A percentile compares a stretch with the other conserved stretches of the same genome.
Conservation (phyloP, 2,113 vertebrate species). For the Osmerus mordax region DNA sequence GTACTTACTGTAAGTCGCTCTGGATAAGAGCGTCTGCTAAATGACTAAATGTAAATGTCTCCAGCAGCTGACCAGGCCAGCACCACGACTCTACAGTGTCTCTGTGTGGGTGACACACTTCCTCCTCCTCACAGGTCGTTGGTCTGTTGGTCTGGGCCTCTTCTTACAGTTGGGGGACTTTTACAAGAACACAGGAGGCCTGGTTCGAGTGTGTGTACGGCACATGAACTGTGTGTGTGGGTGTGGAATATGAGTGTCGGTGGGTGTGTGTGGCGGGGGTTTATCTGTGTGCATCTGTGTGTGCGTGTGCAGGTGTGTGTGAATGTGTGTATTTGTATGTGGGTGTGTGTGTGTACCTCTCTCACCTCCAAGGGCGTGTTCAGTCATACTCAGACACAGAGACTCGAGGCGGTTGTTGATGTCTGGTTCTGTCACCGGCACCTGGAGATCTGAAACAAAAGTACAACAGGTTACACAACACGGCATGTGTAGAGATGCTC, state of each 20-base stretch:
- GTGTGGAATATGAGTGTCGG: too few relatives aligned
- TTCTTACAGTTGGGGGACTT: neutral
- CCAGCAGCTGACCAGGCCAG: neutral
- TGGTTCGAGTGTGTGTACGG: neutral
- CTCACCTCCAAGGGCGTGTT: conserved; percentile 75
- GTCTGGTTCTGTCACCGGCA: conserved; percentile 93
- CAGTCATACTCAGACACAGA: conserved; percentile 98
- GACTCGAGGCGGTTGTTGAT: conserved; percentile 99
- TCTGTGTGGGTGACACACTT: neutral
- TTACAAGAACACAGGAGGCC: too few relatives aligned
- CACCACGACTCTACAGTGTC: neutral
- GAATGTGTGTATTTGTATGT: neutral
- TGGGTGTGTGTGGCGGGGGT: neutral
- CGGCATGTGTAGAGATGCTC: too few relatives aligned
- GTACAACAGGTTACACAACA: neutral
- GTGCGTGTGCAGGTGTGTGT: neutral
- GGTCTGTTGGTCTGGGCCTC: neutral
- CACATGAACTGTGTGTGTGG: neutral
- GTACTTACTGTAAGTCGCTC: too few relatives aligned
- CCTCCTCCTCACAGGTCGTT: neutral
- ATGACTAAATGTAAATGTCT: too few relatives aligned
- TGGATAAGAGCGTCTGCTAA: too few relatives aligned
- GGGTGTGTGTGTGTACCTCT: neutral
- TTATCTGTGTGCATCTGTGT: neutral
- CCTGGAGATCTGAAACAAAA: conserved; percentile 82